phyloP scores from a whole-genome alignment of 2,888 invertebrate genomes.

The Podabrus alpinus region DNA sequence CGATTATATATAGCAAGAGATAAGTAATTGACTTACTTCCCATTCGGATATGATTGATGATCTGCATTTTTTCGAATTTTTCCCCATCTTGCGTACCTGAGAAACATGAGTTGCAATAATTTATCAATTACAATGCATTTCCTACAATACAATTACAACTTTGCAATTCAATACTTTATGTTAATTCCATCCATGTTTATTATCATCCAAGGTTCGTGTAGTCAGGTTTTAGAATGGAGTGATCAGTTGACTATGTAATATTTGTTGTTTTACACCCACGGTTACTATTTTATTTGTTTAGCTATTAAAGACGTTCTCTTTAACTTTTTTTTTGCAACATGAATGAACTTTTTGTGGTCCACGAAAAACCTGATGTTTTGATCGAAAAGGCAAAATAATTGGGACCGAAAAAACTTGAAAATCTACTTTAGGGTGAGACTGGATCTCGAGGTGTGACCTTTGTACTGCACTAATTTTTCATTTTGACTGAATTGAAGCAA shows the following conservation, averaged over 20 bases:
- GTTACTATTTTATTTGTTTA: background rate
- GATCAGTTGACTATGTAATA: conserved; percentile 2
- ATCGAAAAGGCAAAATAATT: background rate
- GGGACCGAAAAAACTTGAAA: background rate
- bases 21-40: background rate
- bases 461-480: background rate
- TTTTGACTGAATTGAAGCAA: background rate
- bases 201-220: conserved; percentile 16
- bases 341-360: background rate
- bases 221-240: conserved; percentile 18
- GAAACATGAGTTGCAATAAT: conserved; percentile 1
- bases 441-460: background rate
- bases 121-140: background rate
- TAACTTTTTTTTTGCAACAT: background rate
- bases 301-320: background rate
- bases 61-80: background rate
- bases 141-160: background rate
- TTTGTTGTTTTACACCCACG: background rate
- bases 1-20: conserved; percentile 3
- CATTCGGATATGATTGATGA: background rate
- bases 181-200: conserved; percentile 7
- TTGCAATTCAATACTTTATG: background rate
- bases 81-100: background rate
- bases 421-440: background rate
- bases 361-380: background rate